A percentile compares a stretch with the other conserved stretches of the same genome.
Conservation (phyloP, 2,888 invertebrate genomes). For the Thelaira solivaga region DNA sequence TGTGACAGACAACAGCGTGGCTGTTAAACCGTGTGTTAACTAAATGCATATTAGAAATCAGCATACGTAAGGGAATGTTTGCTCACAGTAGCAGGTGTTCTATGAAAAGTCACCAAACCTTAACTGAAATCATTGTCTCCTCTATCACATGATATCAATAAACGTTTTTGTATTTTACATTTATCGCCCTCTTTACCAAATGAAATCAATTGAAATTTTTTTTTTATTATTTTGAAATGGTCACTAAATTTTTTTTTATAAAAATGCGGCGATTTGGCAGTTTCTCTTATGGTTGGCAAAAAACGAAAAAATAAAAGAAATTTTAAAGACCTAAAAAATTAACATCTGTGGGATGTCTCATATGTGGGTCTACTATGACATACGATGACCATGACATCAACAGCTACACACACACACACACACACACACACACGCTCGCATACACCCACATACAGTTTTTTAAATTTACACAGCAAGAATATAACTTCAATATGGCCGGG, state of each 20-base stretch:
- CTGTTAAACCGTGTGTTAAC: conserved; percentile 26
- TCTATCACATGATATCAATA: too few species aligned
- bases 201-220: too few species aligned
- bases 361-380: conserved; percentile 51
- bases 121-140: too few species aligned
- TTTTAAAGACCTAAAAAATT: conserved; percentile 34
- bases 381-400: conserved; percentile 19
- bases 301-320: background rate
- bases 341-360: conserved; percentile 55
- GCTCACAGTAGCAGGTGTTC: background rate
- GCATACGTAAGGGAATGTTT: conserved; percentile 1
- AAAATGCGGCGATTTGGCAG: background rate
- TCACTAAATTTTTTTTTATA: too few species aligned
- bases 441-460: too few species aligned
- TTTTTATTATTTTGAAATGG: too few species aligned
- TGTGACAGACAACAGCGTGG: conserved; percentile 32
- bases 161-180: too few species aligned
- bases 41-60: conserved; percentile 29
- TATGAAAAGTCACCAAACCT: background rate
- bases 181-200: too few species aligned
- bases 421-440: too few species aligned
- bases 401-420: background rate
- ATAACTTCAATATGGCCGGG: background rate
- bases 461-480: conserved; percentile 11
- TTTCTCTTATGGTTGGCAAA: background rate